phyloP scores from a whole-genome alignment of 1,140 invertebrate genomes.

The Calliphora vicina region DNA sequence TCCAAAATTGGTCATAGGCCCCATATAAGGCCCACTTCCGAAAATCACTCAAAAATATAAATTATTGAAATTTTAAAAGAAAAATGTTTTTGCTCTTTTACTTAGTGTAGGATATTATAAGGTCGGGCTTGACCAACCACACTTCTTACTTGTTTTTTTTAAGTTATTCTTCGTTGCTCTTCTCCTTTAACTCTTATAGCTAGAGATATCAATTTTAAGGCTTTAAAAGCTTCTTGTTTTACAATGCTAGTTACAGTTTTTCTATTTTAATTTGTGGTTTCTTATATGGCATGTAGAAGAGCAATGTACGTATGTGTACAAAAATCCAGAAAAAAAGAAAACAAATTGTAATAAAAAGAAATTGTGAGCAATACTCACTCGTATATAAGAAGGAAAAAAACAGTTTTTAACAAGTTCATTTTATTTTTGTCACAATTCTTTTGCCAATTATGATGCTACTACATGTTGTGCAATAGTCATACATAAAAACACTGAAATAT shows the following conservation, averaged over 20 bases:
- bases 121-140: too few relatives aligned
- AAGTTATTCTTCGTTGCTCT: background rate
- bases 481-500: background rate
- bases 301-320: background rate
- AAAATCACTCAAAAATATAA: too few relatives aligned
- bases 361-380: too few relatives aligned
- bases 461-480: background rate
- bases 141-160: background rate
- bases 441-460: background rate
- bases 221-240: background rate
- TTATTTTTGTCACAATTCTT: background rate
- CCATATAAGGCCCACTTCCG: too few relatives aligned
- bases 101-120: too few relatives aligned
- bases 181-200: background rate
- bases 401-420: background rate
- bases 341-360: too few relatives aligned
- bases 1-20: too few relatives aligned
- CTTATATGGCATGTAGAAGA: background rate
- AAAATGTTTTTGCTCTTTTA: too few relatives aligned
- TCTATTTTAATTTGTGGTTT: background rate
- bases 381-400: too few relatives aligned
- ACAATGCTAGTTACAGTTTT: background rate
- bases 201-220: background rate
- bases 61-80: too few relatives aligned
- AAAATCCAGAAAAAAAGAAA: background rate